phyloP scores from a whole-genome alignment of 2,113 vertebrate species.

The Rhinoptilus africanus region DNA sequence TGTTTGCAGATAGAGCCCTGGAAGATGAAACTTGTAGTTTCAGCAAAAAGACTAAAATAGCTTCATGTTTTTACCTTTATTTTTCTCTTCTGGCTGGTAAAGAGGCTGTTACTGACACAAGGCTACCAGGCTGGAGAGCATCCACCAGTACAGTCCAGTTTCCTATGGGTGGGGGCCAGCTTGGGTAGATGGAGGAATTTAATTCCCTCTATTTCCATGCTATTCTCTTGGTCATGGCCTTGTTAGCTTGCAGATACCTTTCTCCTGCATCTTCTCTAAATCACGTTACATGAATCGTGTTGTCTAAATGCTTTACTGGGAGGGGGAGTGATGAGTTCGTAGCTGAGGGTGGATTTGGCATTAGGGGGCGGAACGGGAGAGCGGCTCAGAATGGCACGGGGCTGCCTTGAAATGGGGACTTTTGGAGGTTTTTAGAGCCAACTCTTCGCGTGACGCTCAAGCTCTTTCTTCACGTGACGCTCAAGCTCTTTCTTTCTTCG shows the following conservation, averaged over 20 bases:
- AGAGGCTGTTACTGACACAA: background rate
- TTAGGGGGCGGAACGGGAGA: background rate
- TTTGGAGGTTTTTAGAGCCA: background rate
- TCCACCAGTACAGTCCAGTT: too few species aligned
- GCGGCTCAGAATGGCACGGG: background rate
- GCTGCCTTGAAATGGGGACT: background rate
- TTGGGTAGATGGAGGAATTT: background rate
- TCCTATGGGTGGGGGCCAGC: background rate
- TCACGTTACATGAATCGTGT: fast-evolving
- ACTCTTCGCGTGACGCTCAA: too few species aligned
- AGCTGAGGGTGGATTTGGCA: background rate
- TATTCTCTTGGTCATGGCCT: fast-evolving
- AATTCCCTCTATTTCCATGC: background rate
- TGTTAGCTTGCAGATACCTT: background rate
- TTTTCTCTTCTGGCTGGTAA: background rate
- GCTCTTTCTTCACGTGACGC: too few species aligned
- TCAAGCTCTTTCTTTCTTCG: too few species aligned
- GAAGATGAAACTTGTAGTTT: background rate
- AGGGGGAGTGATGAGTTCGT: background rate
- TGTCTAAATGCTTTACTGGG: background rate
- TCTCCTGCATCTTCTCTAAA: background rate
- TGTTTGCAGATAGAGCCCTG: background rate
- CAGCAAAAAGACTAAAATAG: background rate
- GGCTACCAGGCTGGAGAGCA: background rate
- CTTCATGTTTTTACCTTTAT: background rate